phyloP scores from a whole-genome alignment of 2,797 vertebrate genomes.

The Aplochiton taeniatus region DNA sequence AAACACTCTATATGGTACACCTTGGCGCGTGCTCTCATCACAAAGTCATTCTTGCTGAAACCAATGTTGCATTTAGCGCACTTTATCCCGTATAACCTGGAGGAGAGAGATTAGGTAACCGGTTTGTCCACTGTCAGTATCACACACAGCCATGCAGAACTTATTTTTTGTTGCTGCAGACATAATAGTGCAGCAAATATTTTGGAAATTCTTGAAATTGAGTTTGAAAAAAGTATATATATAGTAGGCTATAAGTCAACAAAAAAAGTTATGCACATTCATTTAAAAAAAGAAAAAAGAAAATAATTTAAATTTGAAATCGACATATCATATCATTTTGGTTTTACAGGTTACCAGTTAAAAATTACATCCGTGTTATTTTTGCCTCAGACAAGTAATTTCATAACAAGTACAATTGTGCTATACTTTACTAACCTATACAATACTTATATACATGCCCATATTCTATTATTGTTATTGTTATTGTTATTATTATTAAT shows the following conservation, averaged over 20 bases:
- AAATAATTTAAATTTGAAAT: not conserved
- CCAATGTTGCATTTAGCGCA: constrained; percentile 97
- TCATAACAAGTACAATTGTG: not conserved
- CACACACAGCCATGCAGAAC: not conserved
- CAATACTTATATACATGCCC: not conserved
- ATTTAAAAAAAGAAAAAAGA: not conserved
- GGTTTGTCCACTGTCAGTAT: not conserved
- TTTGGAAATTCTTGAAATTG: no score
- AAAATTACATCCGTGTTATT: no score
- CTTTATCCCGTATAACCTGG: constrained; percentile 95
- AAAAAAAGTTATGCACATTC: no score
- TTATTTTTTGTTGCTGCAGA: not conserved
- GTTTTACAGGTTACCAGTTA: no score
- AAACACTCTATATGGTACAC: constrained; percentile 99
- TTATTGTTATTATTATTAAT: not conserved
- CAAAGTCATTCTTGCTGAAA: constrained; percentile 98
- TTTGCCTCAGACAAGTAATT: no score
- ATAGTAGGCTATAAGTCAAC: constrained; percentile 1
- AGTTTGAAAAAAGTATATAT: not conserved
- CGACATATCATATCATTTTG: no score
- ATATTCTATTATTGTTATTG: constrained; percentile 10
- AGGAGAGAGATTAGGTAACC: constrained; percentile 5
- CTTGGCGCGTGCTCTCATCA: constrained; percentile 95
- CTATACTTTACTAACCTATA: constrained; percentile 14
- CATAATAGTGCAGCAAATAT: constrained; percentile 7